These are phyloP conservation scores for Mythimna vitellina DNA, from an alignment of 2,888 invertebrate species.

Conservation along the genomic window DNA sequence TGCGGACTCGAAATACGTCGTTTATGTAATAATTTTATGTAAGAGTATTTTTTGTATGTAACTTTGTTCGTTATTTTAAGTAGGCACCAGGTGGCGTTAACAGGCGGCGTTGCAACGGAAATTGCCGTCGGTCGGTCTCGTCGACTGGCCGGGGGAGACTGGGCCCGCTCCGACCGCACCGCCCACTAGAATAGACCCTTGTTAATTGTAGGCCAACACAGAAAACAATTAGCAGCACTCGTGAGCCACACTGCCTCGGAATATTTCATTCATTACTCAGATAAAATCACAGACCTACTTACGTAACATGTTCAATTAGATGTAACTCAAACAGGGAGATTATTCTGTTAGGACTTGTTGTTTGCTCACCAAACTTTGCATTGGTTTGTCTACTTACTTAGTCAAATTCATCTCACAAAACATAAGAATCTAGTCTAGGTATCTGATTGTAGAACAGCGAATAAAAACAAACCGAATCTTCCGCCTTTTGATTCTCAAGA, in stretches of 20 bases:
- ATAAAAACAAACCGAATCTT: constrained; percentile 6
- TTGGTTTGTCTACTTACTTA: constrained; percentile 34
- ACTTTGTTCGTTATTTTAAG: constrained; percentile 74
- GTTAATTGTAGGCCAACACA: constrained; percentile 80
- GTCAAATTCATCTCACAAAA: constrained; percentile 12
- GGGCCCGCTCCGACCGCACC: constrained; percentile 69
- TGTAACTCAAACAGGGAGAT: constrained; percentile 57
- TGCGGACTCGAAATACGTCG: constrained; percentile 65
- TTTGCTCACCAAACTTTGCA: constrained; percentile 41
- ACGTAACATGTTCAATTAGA: constrained; percentile 59
- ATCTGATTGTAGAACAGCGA: too few relatives aligned
- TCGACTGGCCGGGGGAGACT: constrained; percentile 66
- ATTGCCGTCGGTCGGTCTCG: constrained; percentile 79
- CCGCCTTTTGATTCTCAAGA: constrained; percentile 26
- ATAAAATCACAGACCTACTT: constrained; percentile 61
- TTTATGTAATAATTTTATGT: constrained; percentile 72
- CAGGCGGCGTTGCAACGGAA: constrained; percentile 79
- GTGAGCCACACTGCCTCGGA: constrained; percentile 65
- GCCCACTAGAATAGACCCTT: constrained; percentile 69
- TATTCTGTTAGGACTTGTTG: constrained; percentile 51
- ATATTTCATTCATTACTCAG: constrained; percentile 64
- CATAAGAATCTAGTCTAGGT: neutral
- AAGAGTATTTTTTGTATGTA: constrained; percentile 59
- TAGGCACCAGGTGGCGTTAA: constrained; percentile 81
- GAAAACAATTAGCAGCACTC: constrained; percentile 81